A percentile compares a stretch with the other conserved stretches of the same genome.
These are phyloP conservation scores for Glyphotaelius pellucidus DNA, from an alignment of 2,888 invertebrate species.

Conservation along the genomic window DNA sequence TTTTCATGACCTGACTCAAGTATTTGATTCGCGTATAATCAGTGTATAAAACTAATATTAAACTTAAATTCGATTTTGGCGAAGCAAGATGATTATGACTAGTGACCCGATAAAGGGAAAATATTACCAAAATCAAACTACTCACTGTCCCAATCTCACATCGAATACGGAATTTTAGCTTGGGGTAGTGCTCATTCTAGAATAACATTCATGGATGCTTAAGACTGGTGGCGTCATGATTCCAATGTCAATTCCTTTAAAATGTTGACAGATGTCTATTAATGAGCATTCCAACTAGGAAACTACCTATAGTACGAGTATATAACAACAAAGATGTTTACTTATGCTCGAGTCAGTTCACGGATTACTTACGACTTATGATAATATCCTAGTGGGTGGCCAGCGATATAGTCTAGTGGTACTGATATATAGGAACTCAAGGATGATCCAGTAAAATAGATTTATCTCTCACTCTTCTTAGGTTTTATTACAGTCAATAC, in stretches of 20 bases:
- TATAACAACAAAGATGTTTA: neutral
- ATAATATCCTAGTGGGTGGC: neutral
- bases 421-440: neutral
- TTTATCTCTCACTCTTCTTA: neutral
- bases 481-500: conserved; percentile 2
- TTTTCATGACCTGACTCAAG: too few species aligned
- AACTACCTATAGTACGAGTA: neutral
- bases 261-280: neutral
- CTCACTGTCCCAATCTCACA: too few species aligned
- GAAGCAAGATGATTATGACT: too few species aligned
- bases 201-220: neutral
- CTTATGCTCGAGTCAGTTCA: neutral
- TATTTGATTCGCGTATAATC: too few species aligned
- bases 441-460: neutral
- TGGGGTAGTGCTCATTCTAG: too few species aligned
- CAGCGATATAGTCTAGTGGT: neutral
- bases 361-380: neutral
- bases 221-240: neutral
- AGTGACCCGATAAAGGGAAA: too few species aligned
- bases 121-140: too few species aligned
- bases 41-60: too few species aligned
- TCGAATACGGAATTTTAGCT: too few species aligned
- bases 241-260: too few species aligned
- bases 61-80: neutral
- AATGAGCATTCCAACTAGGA: neutral